Base-by-base conservation (phyloP, 1,140 invertebrate genomes). In the Leguminivora glycinivorella region DNA sequence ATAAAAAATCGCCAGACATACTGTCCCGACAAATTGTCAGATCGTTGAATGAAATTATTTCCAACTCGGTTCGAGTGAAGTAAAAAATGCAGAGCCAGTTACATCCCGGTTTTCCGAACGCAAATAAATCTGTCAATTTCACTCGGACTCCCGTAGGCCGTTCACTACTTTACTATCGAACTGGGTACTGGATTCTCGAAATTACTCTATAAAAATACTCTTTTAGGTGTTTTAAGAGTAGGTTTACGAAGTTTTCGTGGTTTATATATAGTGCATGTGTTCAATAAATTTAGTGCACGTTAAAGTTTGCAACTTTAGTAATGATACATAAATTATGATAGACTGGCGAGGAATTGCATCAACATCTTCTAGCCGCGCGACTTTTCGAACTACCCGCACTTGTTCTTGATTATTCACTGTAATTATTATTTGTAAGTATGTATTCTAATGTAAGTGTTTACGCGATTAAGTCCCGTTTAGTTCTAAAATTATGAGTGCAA, bases 51-150 rank as follows among this genome's bases (percentile, higher is more conserved):
- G 74, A 78, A 82, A 80, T 73, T 75, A 72, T 71, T 70, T 68
- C 60, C 17, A 68, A 72, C 66, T 73, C 72, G 72, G 73, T 70
- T 74, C 71, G 71, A 76, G 67, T 31, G 69, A 71, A 80, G 77
- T 80, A 88, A 88, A 90, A 90, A 89, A 85, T 88, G 83, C 83
- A 88, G 47, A 19, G 76, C 72, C 82, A 77, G 75, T 76, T 80
- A 83, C 86, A 85, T 84, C 83, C 83, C 83, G 77, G 78, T 79
- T 86, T 88, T 87, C 83, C 83, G 77, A 84, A 84, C 84, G 84
- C 84, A 86, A 91, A 91, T 91, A 91, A 91, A 91, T 89, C 88
- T 91, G 88, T 89, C 88, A 91, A 88, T 91, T 89, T 91, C 88
- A 91, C 85, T 89, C 88, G 87, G 79, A 82, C 81, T 84, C 72